Evolutionary conservation across 2,113 vertebrate species (phyloP), one percentile per base, ranked within the genome.

Genomic region (Coreoperca whiteheadi): DNA sequence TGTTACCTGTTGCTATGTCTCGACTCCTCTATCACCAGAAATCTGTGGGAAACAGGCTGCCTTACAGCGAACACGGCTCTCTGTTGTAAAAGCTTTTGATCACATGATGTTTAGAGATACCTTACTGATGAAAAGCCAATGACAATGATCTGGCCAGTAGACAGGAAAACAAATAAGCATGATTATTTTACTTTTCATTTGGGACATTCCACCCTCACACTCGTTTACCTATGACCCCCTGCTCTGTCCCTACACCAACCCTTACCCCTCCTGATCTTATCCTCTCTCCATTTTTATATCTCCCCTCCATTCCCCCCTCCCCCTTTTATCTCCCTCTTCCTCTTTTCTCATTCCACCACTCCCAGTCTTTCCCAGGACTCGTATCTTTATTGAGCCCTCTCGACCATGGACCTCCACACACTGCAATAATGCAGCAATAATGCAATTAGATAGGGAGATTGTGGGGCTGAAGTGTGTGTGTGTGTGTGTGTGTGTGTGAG

Each of bases 351-450:
- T 90, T 74, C 84, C 83, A 85, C 86, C 79, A 66, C 88, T 90
- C 84, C 77, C 46, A 48, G 78, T 81, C 71, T 87, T 93, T 94
- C 51, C 73, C 91, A 95, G 91, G 94, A 88, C 91, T 88, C 92
- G 83, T 97, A 97, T 97, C 97, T 98, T 98, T 97, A 98, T 97
- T 95, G 96, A 93, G 90, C 95, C 94, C 91, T 95, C 94, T 97
- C 94, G 95, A 96, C 95, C 94, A 92, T 94, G 93, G 95, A 96
- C 96, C 92, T 95, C 92, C 90, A 87, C 94, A 91, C 94, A 96
- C 92, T 94, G 96, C 94, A 96, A 95, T 96, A 96, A 95, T 79
- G 82, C 82, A 94, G 96, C 94, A 96, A 95, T 96, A 96, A 95
- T 80, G 85, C 81, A 94, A 96, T 96, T 96, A 97, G 94, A 23